These are phyloP conservation scores for Macaria liturata DNA, from an alignment of 2,888 invertebrate genomes.

Conservation along the genomic window DNA sequence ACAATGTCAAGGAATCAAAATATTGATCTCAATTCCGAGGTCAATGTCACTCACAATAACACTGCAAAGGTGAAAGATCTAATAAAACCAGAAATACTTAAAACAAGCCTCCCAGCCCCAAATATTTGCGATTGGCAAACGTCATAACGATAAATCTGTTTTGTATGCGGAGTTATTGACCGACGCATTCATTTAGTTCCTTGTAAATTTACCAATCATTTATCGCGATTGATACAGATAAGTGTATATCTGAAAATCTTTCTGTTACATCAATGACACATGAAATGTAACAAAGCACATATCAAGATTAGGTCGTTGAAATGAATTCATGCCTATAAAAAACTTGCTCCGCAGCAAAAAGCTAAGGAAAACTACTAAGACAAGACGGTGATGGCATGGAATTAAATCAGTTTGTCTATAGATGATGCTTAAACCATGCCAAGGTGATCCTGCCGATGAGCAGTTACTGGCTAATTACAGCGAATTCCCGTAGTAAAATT, in stretches of 20 bases:
- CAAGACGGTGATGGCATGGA: constrained; percentile 19
- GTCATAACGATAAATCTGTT: constrained; percentile 8
- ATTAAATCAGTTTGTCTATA: constrained; percentile 32
- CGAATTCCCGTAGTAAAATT: constrained; percentile 39
- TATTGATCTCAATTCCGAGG: constrained; percentile 17
- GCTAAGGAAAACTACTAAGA: constrained; percentile 3
- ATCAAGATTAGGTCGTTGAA: constrained; percentile 8
- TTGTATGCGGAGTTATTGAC: constrained; percentile 22
- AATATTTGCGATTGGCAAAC: constrained; percentile 5
- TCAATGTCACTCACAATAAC: constrained; percentile 23
- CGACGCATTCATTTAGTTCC: constrained; percentile 9
- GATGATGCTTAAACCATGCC: constrained; percentile 58
- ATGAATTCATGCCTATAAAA: constrained; percentile 4
- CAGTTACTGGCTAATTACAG: constrained; percentile 42
- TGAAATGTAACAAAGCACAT: constrained; percentile 5
- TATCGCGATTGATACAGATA: constrained; percentile 1
- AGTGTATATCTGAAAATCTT: constrained; percentile 10
- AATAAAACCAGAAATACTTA: constrained; percentile 18
- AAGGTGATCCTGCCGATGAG: constrained; percentile 60
- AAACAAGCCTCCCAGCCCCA: constrained; percentile 1
- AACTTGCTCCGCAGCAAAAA: background rate
- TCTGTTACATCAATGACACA: constrained; percentile 23
- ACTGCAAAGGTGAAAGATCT: constrained; percentile 25
- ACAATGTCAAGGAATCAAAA: constrained; percentile 25
- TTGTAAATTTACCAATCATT: constrained; percentile 8